phyloP scores from a whole-genome alignment of 2,888 invertebrate species.

The Sinhomidia bicolor region DNA sequence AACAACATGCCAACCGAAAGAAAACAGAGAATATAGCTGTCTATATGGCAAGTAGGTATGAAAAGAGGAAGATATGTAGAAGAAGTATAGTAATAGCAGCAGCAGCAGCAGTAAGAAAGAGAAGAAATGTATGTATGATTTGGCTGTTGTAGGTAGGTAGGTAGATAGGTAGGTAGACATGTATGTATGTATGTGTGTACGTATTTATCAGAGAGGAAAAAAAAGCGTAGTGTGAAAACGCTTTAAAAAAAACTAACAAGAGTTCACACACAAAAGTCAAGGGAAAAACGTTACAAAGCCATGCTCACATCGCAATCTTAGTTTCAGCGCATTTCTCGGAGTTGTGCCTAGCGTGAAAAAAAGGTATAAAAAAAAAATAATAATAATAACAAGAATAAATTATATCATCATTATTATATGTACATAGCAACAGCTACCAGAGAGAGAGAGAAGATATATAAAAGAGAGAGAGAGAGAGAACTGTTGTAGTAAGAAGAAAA shows the following conservation, averaged over 20 bases:
- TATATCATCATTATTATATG: no score
- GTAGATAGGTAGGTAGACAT: no score
- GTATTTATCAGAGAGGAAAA: neutral
- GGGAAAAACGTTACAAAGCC: conserved; percentile 33
- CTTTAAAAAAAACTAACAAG: conserved; percentile 46
- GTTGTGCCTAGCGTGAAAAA: neutral
- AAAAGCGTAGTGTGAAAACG: conserved; percentile 35
- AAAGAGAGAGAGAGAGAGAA: neutral
- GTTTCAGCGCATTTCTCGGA: neutral
- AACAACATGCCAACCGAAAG: no score
- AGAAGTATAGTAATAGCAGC: no score
- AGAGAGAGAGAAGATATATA: neutral
- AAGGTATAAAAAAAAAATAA: neutral
- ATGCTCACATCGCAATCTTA: conserved; percentile 15
- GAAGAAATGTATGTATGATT: no score
- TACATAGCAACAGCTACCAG: neutral
- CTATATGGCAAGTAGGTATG: no score
- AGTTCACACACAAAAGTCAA: conserved; percentile 15
- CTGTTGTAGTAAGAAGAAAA: neutral
- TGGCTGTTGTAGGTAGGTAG: no score
- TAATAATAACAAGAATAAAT: no score
- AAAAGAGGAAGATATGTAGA: no score
- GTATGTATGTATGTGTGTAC: conserved; percentile 7
- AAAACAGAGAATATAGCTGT: no score
- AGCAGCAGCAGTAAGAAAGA: no score